Evolutionary conservation across 2,888 invertebrate species (phyloP), one percentile per base, ranked within the genome.

Genomic region (Ormyrus nitidulus): DNA sequence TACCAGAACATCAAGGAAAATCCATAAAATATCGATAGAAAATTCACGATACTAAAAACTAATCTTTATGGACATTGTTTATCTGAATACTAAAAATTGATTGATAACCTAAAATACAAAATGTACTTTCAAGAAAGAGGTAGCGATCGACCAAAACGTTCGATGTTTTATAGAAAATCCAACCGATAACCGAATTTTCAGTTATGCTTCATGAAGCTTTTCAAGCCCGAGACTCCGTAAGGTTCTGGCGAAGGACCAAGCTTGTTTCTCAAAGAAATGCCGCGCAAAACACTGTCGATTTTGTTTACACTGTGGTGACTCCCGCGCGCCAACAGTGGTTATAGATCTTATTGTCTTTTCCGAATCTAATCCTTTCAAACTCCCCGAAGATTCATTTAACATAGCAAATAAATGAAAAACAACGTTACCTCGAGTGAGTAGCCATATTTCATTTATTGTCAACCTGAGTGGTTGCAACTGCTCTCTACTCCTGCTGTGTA

Each of bases 341-440:
- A 34, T 11, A 59, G 5, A 13, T 0, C 9, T 10, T 8, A 34
- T 19, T n/a, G 7, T 13, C 53, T 8, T 34, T 48, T 11, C 10
- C 6, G 46, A 6, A 13, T 48, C 8, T 13, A 70, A 9, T 1
- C 11, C 10, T 53, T 19, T n/a, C 34, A 34, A 34, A 34, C 34
- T 34, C 4, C 34, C 34, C 34, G 34, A 34, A 34, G 34, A 34
- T 34, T 34, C 34, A 59, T 54, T 54, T 19, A 65, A 34, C 34
- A 72, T 66, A 68, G 65, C 3, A 75, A 70, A 69, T 49, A 70
- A 65, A 34, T 79, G 3, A 66, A 74, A 77, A 66, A 71, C 66
- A 77, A 91, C 92, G 91, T 92, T 91, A 94, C 94, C 93, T 93
- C 90, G 94, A 94, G 89, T 93, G 93, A 92, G 93, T 93, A 92